These are phyloP conservation scores for Eubasilissa regina DNA, from an alignment of 1,140 invertebrate species.

Conservation along the genomic window DNA sequence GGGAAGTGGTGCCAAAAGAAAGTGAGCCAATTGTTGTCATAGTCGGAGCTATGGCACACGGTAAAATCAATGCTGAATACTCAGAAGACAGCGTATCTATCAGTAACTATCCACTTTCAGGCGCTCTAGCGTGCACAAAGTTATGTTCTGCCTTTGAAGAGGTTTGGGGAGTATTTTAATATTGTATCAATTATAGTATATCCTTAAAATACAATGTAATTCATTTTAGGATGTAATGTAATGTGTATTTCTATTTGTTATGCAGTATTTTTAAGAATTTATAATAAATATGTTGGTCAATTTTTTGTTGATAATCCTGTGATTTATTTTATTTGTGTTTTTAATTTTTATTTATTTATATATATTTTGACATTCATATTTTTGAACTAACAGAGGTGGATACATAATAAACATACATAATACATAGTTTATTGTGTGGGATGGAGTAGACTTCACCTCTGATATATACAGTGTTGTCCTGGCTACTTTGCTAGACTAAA, in stretches of 20 bases:
- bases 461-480: too few relatives aligned
- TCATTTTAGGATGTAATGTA: not conserved
- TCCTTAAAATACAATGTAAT: not conserved
- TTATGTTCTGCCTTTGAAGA: constrained; percentile 98
- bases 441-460: too few relatives aligned
- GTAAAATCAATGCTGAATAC: constrained; percentile 93
- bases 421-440: too few relatives aligned
- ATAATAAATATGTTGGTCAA: constrained; percentile 3
- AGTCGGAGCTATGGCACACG: constrained; percentile 98
- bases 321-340: not conserved
- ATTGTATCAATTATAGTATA: not conserved
- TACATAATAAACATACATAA: too few relatives aligned
- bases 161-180: constrained; percentile 89
- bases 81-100: constrained; percentile 93
- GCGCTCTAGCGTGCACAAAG: constrained; percentile 96
- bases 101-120: constrained; percentile 96
- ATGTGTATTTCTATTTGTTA: constrained; percentile 2
- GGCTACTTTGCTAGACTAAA: too few relatives aligned
- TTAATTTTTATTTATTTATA: too few relatives aligned
- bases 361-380: too few relatives aligned
- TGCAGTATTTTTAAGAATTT: not conserved
- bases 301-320: not conserved
- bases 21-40: constrained; percentile 92
- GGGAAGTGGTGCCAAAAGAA: constrained; percentile 84
- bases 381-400: too few relatives aligned